Evolutionary conservation across 2,888 invertebrate genomes (phyloP).

Genomic region (Cantharis nigra): DNA sequence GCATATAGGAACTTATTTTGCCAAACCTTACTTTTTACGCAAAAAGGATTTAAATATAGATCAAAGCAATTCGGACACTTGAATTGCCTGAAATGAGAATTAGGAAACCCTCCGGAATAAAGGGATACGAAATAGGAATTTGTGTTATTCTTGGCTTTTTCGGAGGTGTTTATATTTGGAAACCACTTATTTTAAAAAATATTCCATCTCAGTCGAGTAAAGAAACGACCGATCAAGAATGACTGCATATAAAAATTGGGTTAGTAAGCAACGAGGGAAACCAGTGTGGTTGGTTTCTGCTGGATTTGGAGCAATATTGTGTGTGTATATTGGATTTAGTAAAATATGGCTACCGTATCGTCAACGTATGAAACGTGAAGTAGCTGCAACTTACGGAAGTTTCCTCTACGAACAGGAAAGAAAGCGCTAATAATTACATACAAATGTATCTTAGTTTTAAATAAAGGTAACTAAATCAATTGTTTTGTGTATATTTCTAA

Average conservation of each 20-base stretch:
- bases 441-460: neutral
- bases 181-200: conserved; percentile 43
- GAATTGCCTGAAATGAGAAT: conserved; percentile 42
- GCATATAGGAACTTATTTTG: conserved; percentile 37
- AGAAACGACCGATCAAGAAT: conserved; percentile 15
- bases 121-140: conserved; percentile 45
- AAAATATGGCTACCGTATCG: conserved; percentile 39
- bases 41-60: conserved; percentile 7
- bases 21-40: conserved; percentile 32
- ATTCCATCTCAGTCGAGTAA: neutral
- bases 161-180: conserved; percentile 54
- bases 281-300: conserved; percentile 37
- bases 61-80: neutral
- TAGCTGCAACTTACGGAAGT: conserved; percentile 32
- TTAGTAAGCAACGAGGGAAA: conserved; percentile 36
- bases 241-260: conserved; percentile 31
- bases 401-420: conserved; percentile 30
- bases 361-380: conserved; percentile 15
- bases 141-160: conserved; percentile 46
- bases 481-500: neutral
- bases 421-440: neutral
- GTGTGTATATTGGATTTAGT: conserved; percentile 34
- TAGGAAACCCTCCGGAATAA: conserved; percentile 45
- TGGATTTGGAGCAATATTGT: conserved; percentile 33
- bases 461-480: neutral